Evolutionary conservation across 2,113 vertebrate genomes (phyloP).

Genomic region (Amphilophus citrinellus): DNA sequence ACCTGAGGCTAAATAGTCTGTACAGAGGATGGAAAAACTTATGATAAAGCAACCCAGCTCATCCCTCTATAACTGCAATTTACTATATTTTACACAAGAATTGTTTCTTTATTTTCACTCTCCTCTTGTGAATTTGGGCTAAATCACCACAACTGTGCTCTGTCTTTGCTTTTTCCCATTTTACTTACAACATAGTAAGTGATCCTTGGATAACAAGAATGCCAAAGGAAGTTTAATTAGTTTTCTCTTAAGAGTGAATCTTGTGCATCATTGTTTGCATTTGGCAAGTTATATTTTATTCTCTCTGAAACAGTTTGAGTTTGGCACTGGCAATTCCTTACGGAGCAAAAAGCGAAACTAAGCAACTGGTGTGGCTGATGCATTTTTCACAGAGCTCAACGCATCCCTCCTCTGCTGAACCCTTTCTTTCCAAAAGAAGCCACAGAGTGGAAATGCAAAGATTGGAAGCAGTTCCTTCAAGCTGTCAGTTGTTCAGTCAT

Average conservation of each 20-base stretch:
- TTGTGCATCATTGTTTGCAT: not conserved
- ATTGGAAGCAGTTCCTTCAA: slow-evolving; percentile 33
- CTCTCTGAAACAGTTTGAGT: slow-evolving; percentile 25
- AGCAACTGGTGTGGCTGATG: slow-evolving; percentile 35
- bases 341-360: slow-evolving; percentile 23
- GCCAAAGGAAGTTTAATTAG: not conserved
- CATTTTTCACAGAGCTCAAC: slow-evolving; percentile 64
- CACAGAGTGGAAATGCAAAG: slow-evolving; percentile 24
- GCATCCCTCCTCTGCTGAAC: slow-evolving; percentile 25
- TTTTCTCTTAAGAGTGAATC: not conserved
- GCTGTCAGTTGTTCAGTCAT: slow-evolving; percentile 40
- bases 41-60: slow-evolving; percentile 49
- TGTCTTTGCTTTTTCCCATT: not conserved
- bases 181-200: accelerated
- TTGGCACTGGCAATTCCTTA: slow-evolving; percentile 10
- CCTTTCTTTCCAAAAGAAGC: slow-evolving; percentile 39
- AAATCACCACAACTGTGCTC: not conserved
- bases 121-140: not conserved
- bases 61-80: slow-evolving; percentile 35
- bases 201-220: not conserved
- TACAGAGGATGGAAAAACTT: slow-evolving; percentile 22
- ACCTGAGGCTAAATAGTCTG: slow-evolving; percentile 23
- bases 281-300: slow-evolving; percentile 8
- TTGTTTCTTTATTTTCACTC: slow-evolving; percentile 13
- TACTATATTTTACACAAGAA: slow-evolving; percentile 15